Base-by-base conservation (phyloP, 2,888 invertebrate species). In the Girardia tigrina region DNA sequence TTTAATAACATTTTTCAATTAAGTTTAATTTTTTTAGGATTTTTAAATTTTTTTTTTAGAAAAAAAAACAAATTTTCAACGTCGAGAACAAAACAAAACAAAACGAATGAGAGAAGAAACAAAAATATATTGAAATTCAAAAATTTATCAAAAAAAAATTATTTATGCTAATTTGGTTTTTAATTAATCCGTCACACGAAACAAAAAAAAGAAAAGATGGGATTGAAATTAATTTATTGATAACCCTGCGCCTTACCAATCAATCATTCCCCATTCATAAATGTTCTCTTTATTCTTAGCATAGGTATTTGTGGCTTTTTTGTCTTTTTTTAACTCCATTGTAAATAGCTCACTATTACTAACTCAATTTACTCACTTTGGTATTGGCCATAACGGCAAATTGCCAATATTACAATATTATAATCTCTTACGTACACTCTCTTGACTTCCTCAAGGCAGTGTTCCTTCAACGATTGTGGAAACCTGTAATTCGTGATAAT, bases 291-390 rank as follows among this genome's bases (percentile, higher is more conserved):
- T 12, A 12, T 56, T n/a, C 56, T 20, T 8, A 56, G 20, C 56
- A 56, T 56, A 56, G 56, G 56, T 56, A 56, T 56, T 56, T 56
- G n/a, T 20, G n/a, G n/a, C 4, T 56, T 56, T 56, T 56, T 56
- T 56, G 56, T 56, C 23, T 56, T 56, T 56, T n/a, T n/a, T n/a
- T n/a, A n/a, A 56, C 20, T 56, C 23, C 56, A 56, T 56, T 56
- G 56, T 56, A n/a, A 56, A 56, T 56, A n/a, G 56, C 56, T 56
- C 56, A 56, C 56, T 56, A n/a, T 56, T n/a, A 56, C 4, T 56
- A 56, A 56, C 56, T 56, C 56, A 56, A 56, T 56, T 56, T 56
- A 56, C 23, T 56, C 56, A 56, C 56, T 56, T 56, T 56, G 56
- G 56, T 56, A 56, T 56, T 23, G 23, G 56, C 56, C n/a, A 56